Conservation (phyloP, 1,140 invertebrate genomes). For the Schlechtendalia chinensis region DNA sequence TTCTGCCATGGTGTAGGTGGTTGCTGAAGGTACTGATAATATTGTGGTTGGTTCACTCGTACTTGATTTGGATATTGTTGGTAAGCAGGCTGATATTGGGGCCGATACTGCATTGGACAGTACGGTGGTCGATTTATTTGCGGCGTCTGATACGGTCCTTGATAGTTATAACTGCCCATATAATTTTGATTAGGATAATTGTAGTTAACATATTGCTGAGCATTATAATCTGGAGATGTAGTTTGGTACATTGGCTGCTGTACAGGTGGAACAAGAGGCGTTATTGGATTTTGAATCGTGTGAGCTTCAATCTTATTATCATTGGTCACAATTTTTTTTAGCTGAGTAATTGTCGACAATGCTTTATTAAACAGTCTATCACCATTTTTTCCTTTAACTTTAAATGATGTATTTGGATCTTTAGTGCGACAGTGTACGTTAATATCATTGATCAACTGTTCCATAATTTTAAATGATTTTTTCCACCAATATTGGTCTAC, state of each 20-base stretch:
- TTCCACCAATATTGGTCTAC: conserved; percentile 41
- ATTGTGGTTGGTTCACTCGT: conserved; percentile 34
- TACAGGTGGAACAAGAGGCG: conserved; percentile 7
- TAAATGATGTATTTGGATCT: conserved; percentile 34
- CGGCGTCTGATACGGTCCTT: conserved; percentile 1
- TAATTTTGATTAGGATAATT: conserved; percentile 40
- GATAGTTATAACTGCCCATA: conserved; percentile 30
- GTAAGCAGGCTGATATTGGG: conserved; percentile 27
- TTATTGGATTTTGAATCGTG: conserved; percentile 31
- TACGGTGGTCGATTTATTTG: conserved; percentile 44
- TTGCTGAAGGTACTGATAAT: conserved; percentile 33
- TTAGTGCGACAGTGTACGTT: conserved; percentile 27
- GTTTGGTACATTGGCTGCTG: conserved; percentile 16
- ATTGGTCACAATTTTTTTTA: conserved; percentile 35
- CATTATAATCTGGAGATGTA: conserved; percentile 12
- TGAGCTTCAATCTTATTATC: conserved; percentile 22
- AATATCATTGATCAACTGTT: conserved; percentile 40
- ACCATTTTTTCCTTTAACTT: conserved; percentile 40
- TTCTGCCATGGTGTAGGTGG: conserved; percentile 29
- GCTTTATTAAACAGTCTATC: conserved; percentile 36
- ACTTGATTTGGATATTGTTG: conserved; percentile 37
- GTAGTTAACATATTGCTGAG: conserved; percentile 23
- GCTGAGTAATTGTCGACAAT: conserved; percentile 42
- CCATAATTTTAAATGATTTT: conserved; percentile 33
- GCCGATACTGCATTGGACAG: conserved; percentile 35